Evolutionary conservation across 2,113 vertebrate genomes (phyloP), one percentile per base, ranked within the genome.

Genomic region (Centrocercus urophasianus): DNA sequence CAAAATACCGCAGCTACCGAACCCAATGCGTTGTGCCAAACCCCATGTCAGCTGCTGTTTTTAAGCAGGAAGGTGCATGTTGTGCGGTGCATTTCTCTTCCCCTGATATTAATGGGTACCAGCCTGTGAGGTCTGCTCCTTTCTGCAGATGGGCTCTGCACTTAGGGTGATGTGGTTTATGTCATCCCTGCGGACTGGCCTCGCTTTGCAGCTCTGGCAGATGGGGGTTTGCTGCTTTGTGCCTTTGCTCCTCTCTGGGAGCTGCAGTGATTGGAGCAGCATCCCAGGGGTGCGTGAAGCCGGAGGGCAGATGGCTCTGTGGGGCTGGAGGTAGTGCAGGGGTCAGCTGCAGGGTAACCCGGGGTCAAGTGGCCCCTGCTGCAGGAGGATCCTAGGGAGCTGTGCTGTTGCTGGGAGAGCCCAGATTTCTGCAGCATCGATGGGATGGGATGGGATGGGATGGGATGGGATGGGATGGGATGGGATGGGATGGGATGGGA

Each of bases 281-380:
- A 42, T 54, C 95, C 38, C 16, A 83, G 89, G 82, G 1, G 21
- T 24, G 77, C 1, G 3, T 60, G 87, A 94, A 95, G 93, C 94
- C 92, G 89, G 52, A 72, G 50, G 93, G 72, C 93, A 94, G 75
- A 86, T 81, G 95, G 93, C 93, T 80, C 36, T 40, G 87, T 72
- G 6, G 10, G 83, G 59, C 83, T 6, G 6, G 15, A 30, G 17
- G 36, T 14, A 83, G 30, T 1, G 36, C 4, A 24, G 78, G 84
- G 93, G 91, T 91, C 96, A 96, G 89, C 84, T 57, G 81, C 91
- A 85, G 75, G 87, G 91, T 83, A 73, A 54, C 30, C 8, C 21
- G 30, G 56, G 38, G 24, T 60, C 2, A 1, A 77, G 86, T 25
- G 52, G 43, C 34, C 61, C 81, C 83, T 6, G 4, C 73, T 36